These are phyloP conservation scores for Acomys russatus DNA, from an alignment of 2,797 vertebrate genomes.

Conservation along the genomic window DNA sequence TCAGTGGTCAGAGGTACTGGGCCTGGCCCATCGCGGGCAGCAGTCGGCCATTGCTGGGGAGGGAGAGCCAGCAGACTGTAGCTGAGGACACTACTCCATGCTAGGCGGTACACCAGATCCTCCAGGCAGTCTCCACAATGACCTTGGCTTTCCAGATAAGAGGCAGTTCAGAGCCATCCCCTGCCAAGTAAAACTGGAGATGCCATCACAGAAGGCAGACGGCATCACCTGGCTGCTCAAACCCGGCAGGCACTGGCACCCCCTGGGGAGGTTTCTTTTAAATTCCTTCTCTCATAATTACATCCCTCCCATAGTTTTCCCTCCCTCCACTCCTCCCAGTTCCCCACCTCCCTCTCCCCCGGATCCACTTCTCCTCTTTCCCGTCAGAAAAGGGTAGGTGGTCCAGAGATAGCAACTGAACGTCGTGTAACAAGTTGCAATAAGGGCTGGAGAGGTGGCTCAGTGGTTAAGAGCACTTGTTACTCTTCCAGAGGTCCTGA, in stretches of 20 bases:
- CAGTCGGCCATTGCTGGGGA: not conserved
- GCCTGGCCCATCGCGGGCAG: accelerated
- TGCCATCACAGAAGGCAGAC: accelerated
- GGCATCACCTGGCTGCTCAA: not conserved
- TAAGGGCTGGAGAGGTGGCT: too few species aligned
- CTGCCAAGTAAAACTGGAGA: not conserved
- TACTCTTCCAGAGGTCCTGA: too few species aligned
- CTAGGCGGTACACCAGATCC: not conserved
- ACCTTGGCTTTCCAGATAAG: not conserved
- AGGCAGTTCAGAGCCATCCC: not conserved
- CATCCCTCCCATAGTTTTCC: not conserved
- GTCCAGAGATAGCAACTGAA: not conserved
- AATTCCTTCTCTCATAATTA: not conserved
- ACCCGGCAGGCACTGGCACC: not conserved
- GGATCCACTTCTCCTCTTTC: not conserved
- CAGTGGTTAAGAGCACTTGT: too few species aligned
- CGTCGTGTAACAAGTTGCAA: not conserved
- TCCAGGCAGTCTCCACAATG: not conserved
- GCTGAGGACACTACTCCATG: not conserved
- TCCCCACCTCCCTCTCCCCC: not conserved
- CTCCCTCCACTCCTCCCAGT: too few species aligned
- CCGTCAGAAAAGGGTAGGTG: not conserved
- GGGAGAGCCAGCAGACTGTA: not conserved
- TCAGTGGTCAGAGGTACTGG: not conserved
- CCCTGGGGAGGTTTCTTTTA: too few species aligned